phyloP scores from a whole-genome alignment of 2,888 invertebrate genomes.

The Lasius platythorax region DNA sequence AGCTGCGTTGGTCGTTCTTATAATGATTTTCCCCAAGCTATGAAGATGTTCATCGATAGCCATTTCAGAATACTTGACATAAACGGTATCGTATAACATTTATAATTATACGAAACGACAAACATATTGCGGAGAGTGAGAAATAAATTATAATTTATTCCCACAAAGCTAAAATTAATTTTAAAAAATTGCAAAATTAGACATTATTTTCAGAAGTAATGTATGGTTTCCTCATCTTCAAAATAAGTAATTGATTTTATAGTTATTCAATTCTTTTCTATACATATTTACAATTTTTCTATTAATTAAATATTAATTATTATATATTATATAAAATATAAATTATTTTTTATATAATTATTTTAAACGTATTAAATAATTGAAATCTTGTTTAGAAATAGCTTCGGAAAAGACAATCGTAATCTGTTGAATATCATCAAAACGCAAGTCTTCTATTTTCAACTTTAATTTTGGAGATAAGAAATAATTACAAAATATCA shows the following conservation, averaged over 20 bases:
- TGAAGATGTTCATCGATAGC: slow-evolving; percentile 94
- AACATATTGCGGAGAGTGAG: not conserved
- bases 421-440: not conserved
- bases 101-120: slow-evolving; percentile 2
- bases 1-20: slow-evolving; percentile 93
- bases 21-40: slow-evolving; percentile 93
- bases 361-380: not conserved
- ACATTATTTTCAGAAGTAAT: slow-evolving; percentile 1
- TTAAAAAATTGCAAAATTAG: not conserved
- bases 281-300: not conserved
- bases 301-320: not conserved
- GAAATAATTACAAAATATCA: not conserved
- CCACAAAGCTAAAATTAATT: not conserved
- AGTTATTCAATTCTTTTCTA: not conserved
- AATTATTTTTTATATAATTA: not conserved
- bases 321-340: not conserved
- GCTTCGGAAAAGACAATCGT: not conserved
- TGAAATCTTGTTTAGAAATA: not conserved
- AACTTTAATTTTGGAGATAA: not conserved
- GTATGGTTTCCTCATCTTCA: not conserved
- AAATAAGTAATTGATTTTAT: not conserved
- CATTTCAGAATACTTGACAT: slow-evolving; percentile 94
- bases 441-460: not conserved
- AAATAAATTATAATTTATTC: not conserved
- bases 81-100: slow-evolving; percentile 86